These are phyloP conservation scores for Tuta absoluta DNA, from an alignment of 2,888 invertebrate species.

Conservation along the genomic window DNA sequence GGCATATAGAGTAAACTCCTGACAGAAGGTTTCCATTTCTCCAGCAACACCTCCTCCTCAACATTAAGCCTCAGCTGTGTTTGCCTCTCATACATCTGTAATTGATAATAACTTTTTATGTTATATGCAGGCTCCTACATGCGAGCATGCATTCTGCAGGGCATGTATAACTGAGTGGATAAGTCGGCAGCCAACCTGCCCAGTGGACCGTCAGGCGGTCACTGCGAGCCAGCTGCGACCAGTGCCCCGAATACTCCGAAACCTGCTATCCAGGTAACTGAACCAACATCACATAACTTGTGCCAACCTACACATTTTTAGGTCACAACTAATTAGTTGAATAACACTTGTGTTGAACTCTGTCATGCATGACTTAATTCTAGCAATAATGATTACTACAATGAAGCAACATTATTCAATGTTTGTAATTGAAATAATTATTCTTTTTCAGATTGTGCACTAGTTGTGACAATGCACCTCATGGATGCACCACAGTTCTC, in stretches of 20 bases:
- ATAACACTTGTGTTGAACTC: constrained; percentile 18
- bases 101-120: constrained; percentile 24
- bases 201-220: constrained; percentile 94
- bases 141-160: constrained; percentile 98
- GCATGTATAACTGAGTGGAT: constrained; percentile 98
- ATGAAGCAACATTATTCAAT: constrained; percentile 5
- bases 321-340: constrained; percentile 27
- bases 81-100: constrained; percentile 23
- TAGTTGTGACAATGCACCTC: constrained; percentile 93
- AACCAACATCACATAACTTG: constrained; percentile 35
- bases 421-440: constrained; percentile 21
- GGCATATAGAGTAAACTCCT: too few relatives aligned
- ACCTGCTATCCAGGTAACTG: constrained; percentile 89
- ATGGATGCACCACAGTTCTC: constrained; percentile 91
- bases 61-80: constrained; percentile 1
- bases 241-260: constrained; percentile 95
- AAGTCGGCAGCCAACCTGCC: constrained; percentile 95
- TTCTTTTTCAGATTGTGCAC: constrained; percentile 86
- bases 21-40: too few relatives aligned
- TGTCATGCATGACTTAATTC: constrained; percentile 15
- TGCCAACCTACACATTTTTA: constrained; percentile 23
- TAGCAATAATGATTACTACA: constrained; percentile 1
- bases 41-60: too few relatives aligned
- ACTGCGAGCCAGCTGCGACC: constrained; percentile 94
- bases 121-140: constrained; percentile 89